Evolutionary conservation across 2,888 invertebrate genomes (phyloP), one percentile per base, ranked within the genome.

Genomic region (Brenthis daphne): DNA sequence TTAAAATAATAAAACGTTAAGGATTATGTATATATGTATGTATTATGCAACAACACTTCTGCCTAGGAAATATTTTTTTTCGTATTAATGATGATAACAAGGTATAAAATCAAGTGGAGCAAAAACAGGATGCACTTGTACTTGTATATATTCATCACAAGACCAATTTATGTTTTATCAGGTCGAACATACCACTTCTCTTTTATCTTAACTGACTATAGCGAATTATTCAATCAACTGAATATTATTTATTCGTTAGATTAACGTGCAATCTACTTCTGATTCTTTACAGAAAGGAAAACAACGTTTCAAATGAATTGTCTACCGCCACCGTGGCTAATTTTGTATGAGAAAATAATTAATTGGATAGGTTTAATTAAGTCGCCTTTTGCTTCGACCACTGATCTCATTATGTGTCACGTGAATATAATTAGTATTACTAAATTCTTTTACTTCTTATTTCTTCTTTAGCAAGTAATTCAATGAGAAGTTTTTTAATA

Each of bases 171-270:
- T 14, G 13, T 2, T n/a, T 16, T 33, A 5, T 14, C 37, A 33
- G 33, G 33, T 37, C 12, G 29, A 37, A 43, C n/a, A 16, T 29
- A 12, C 1, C 29, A 50, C 61, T 20, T 37, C 43, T 14, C 37
- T 54, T 54, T 43, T 63, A 43, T 20, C 37, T 43, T 43, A 33
- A 53, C 16, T 54, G 24, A 70, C 71, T 73, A 68, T 77, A 53
- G 65, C 79, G 72, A 77, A 78, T 76, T 68, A 76, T 72, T 74
- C 74, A 79, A 77, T 78, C 75, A 76, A 67, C 54, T 65, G 67
- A 73, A 65, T 67, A 72, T 74, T 73, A 43, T 43, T 43, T 50
- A 60, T 50, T 60, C 68, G 67, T 67, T 57, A 65, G 68, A 70
- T 67, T 74, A 72, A 72, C 73, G 73, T 72, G 70, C 71, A 75